Percentiles rank a stretch among this genome's conserved stretches.
Conservation (phyloP, 1,140 invertebrate species). For the Megathymus violae region DNA sequence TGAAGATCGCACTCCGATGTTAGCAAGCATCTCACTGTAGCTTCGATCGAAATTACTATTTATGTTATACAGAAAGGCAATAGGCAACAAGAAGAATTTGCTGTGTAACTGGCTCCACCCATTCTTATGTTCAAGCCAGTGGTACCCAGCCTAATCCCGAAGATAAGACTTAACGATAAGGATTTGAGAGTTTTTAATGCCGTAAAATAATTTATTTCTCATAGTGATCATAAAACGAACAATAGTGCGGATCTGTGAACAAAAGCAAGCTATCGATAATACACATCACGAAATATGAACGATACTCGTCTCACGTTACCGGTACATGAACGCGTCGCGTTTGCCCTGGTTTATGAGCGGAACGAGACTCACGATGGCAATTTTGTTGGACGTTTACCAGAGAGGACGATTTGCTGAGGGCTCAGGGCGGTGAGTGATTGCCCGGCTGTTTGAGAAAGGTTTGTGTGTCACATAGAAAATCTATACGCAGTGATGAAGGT, state of each 20-base stretch:
- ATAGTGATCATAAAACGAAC: not conserved
- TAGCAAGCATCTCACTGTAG: not conserved
- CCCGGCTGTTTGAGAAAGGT: conserved; percentile 43
- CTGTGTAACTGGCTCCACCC: too few relatives aligned
- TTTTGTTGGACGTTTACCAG: conserved; percentile 72
- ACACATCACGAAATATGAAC: conserved; percentile 18
- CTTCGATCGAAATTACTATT: not conserved
- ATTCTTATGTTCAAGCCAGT: too few relatives aligned
- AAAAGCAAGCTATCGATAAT: not conserved
- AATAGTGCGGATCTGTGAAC: not conserved
- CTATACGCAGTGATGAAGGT: not conserved
- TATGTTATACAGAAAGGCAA: not conserved
- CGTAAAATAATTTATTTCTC: too few relatives aligned
- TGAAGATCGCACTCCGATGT: not conserved
- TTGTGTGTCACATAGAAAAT: conserved; percentile 36
- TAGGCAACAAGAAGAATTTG: not conserved
- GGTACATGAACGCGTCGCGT: conserved; percentile 66
- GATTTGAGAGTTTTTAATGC: too few relatives aligned
- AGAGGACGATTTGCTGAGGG: conserved; percentile 62
- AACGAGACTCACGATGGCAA: conserved; percentile 75
- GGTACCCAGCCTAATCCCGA: too few relatives aligned
- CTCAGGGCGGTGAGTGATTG: conserved; percentile 59
- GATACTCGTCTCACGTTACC: conserved; percentile 60
- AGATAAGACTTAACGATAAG: too few relatives aligned
- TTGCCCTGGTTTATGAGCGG: conserved; percentile 62